Conservation (phyloP, 2,113 vertebrate genomes). For the Thunnus maccoyii region DNA sequence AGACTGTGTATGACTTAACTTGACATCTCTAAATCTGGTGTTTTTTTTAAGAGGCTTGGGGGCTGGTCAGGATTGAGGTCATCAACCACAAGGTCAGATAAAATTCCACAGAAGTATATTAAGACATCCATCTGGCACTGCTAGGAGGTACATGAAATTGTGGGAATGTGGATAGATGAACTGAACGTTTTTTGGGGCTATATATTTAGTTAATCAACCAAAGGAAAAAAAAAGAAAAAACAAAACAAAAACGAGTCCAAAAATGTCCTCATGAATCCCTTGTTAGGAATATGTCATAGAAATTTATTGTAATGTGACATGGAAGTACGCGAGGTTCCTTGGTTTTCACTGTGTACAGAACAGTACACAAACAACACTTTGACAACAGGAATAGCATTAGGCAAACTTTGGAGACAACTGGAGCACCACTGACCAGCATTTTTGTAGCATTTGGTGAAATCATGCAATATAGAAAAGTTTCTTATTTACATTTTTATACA, state of each 20-base stretch:
- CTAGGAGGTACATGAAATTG: slow-evolving; percentile 51
- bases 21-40: slow-evolving; percentile 70
- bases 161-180: slow-evolving; percentile 56
- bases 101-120: slow-evolving; percentile 74
- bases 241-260: slow-evolving; percentile 9
- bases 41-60: slow-evolving; percentile 72
- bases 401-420: slow-evolving; percentile 42
- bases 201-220: slow-evolving; percentile 36
- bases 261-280: slow-evolving; percentile 39
- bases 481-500: slow-evolving; percentile 27
- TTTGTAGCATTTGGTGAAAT: slow-evolving; percentile 35
- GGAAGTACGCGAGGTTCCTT: slow-evolving; percentile 40
- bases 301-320: slow-evolving; percentile 66
- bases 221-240: slow-evolving; percentile 17
- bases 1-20: slow-evolving; percentile 52
- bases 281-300: slow-evolving; percentile 50
- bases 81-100: slow-evolving; percentile 72
- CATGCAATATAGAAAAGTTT: slow-evolving; percentile 51
- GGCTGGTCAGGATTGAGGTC: slow-evolving; percentile 75
- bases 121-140: slow-evolving; percentile 69
- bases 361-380: slow-evolving; percentile 51
- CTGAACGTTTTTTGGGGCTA: slow-evolving; percentile 9
- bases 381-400: slow-evolving; percentile 49
- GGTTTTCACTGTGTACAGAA: slow-evolving; percentile 39
- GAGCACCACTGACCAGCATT: slow-evolving; percentile 60